Evolutionary conservation across 1,140 invertebrate genomes (phyloP).

Genomic region (Drosophila bocki): DNA sequence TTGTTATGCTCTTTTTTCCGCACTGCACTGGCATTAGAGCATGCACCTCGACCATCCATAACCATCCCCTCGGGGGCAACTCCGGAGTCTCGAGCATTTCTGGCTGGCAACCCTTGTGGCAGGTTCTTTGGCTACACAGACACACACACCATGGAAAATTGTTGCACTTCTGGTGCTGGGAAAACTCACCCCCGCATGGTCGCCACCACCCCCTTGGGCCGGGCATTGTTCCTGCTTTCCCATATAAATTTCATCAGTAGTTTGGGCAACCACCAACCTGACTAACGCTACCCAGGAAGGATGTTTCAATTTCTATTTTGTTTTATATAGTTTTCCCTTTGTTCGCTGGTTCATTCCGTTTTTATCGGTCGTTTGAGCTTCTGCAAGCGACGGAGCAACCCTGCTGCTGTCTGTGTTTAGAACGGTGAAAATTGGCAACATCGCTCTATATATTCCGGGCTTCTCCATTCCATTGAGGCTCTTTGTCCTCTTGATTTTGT

Average conservation of each 20-base stretch:
- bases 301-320: slow-evolving; percentile 83
- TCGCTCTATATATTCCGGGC: slow-evolving; percentile 31
- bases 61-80: slow-evolving; percentile 25
- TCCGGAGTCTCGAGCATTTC: slow-evolving; percentile 45
- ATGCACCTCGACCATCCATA: slow-evolving; percentile 35
- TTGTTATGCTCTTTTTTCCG: slow-evolving; percentile 1
- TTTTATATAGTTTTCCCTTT: slow-evolving; percentile 65
- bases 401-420: slow-evolving; percentile 40
- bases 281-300: slow-evolving; percentile 62
- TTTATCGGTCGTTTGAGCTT: slow-evolving; percentile 71
- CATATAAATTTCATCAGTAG: slow-evolving; percentile 67
- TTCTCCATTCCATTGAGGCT: slow-evolving; percentile 18
- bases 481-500: slow-evolving; percentile 51
- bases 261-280: slow-evolving; percentile 45
- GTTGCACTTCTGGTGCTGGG: slow-evolving; percentile 56
- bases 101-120: slow-evolving; percentile 73
- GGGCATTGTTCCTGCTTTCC: slow-evolving; percentile 36
- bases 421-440: slow-evolving; percentile 70
- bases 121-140: slow-evolving; percentile 50
- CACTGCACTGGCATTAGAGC: slow-evolving; percentile 35
- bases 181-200: slow-evolving; percentile 45
- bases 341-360: slow-evolving; percentile 47
- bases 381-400: slow-evolving; percentile 60
- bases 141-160: slow-evolving; percentile 55
- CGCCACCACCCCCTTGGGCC: slow-evolving; percentile 10